Base-by-base conservation (phyloP, 2,797 vertebrate genomes). In the Enteromius anoplus region DNA sequence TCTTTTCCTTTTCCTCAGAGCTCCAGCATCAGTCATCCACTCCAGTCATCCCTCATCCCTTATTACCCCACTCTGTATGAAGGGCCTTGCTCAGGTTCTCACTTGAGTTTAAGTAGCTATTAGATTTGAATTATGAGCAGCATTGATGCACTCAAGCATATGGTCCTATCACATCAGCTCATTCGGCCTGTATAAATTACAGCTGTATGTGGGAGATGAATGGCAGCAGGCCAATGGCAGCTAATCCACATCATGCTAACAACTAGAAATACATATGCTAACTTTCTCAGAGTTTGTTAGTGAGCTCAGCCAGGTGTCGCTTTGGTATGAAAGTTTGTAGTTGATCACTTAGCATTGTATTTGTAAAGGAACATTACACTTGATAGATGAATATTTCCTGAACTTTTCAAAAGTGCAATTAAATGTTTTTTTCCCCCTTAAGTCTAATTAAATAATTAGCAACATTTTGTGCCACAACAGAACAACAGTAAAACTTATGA, bases 61-160 rank as follows among this genome's bases (percentile, higher is more conserved):
- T 86, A 72, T 87, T 88, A 86, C 80, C 82, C 81, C 85, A 86
- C 77, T 88, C 75, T 86, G 80, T 85, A 80, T 89, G 87, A 88
- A 81, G 81, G 80, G 37, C 58, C 69, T 65, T 60, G 65, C 53
- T 82, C 78, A 69, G 76, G 75, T 75, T 69, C 64, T 76, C 84
- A 69, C 81, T 81, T 85, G 77, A 77, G 32, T 86, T 88, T 89
- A 88, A 88, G 87, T 81, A 89, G 85, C 81, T 84, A 86, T 89
- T 87, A 88, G 83, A 80, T 83, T 85, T 90, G 85, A 90, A 88
- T 87, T 87, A 90, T 87, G 86, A 87, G 87, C 81, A 87, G 82
- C 51, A 80, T 66, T 80, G 80, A 88, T 85, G 81, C 86, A 86
- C 84, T 86, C 65, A 75, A 82, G 84, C 80, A 75, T 78, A 82